A percentile compares a stretch with the other conserved stretches of the same genome.
Conservation (phyloP, 2,888 invertebrate species). For the Caenorhabditis doughertyi region DNA sequence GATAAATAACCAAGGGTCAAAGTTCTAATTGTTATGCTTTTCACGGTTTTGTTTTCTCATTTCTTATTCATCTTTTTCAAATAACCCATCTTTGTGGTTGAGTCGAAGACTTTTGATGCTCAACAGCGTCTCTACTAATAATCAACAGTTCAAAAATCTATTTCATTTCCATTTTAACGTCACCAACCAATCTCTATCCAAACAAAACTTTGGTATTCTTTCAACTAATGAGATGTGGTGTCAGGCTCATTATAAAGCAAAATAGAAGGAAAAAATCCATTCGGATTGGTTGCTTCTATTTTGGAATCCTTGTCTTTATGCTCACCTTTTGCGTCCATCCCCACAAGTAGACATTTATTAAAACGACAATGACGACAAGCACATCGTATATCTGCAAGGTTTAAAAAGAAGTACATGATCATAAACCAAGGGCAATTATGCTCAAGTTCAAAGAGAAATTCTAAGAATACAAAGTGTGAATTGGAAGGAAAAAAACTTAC, state of each 20-base stretch:
- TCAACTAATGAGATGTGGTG: slow-evolving; percentile 30
- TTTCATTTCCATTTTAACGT: slow-evolving; percentile 35
- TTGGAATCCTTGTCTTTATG: slow-evolving; percentile 2
- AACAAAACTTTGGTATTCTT: not conserved
- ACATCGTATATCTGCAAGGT: slow-evolving; percentile 78
- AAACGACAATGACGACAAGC: slow-evolving; percentile 82
- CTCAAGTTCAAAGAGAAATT: slow-evolving; percentile 2
- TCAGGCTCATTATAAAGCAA: slow-evolving; percentile 32
- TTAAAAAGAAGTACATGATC: slow-evolving; percentile 31
- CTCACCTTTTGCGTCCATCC: slow-evolving; percentile 82
- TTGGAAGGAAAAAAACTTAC: slow-evolving; percentile 69
- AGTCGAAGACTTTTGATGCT: not conserved
- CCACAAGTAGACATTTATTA: slow-evolving; percentile 81
- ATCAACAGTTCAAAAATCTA: slow-evolving; percentile 41
- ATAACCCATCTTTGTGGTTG: not conserved
- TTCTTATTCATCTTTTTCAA: not conserved
- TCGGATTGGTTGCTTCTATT: slow-evolving; percentile 6
- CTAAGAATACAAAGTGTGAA: slow-evolving; percentile 1
- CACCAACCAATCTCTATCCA: not conserved
- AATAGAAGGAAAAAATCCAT: not conserved
- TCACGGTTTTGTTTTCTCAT: slow-evolving; percentile 17
- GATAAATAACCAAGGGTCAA: slow-evolving; percentile 19
- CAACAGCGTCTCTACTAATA: not conserved
- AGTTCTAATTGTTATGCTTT: slow-evolving; percentile 35
- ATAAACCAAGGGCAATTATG: slow-evolving; percentile 36